Evolutionary conservation across 2,113 vertebrate species (phyloP).

Genomic region (Cynocephalus volans): DNA sequence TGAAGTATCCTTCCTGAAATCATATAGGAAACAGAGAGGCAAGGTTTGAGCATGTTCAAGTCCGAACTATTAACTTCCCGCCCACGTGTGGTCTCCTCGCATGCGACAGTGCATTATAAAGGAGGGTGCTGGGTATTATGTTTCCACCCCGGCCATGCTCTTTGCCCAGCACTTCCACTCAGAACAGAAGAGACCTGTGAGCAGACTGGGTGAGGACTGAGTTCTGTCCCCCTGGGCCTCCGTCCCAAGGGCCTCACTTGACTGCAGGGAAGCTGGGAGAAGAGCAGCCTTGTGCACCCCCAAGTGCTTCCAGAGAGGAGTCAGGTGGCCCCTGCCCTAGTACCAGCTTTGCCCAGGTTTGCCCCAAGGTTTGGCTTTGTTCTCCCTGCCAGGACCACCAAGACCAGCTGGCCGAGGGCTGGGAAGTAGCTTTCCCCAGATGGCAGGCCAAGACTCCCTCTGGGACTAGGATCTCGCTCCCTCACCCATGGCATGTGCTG

Average conservation of each 20-base stretch:
- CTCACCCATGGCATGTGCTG: not conserved
- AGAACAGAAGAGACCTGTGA: not conserved
- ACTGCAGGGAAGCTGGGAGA: not conserved
- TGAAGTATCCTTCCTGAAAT: not conserved
- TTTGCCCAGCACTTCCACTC: not conserved
- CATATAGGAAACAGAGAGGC: not conserved
- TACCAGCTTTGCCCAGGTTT: not conserved
- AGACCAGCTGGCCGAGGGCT: not conserved
- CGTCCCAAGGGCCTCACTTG: not conserved
- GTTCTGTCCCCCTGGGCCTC: not conserved
- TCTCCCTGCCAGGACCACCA: not conserved
- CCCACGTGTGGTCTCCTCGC: not conserved
- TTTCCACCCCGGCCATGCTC: not conserved
- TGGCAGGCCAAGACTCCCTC: not conserved
- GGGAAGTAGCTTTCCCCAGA: not conserved
- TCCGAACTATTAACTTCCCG: not conserved
- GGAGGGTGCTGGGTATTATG: not conserved
- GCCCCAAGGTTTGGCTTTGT: not conserved
- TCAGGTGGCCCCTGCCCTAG: not conserved
- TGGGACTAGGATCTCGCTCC: not conserved
- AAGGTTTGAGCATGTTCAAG: not conserved
- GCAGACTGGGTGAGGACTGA: rapidly evolving
- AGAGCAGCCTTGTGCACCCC: not conserved
- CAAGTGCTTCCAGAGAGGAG: not conserved
- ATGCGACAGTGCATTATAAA: not conserved